Percentiles rank a stretch among this genome's conserved stretches.
Evolutionary conservation across 2,888 invertebrate genomes (phyloP).

Genomic region (Hymenopus coronatus): DNA sequence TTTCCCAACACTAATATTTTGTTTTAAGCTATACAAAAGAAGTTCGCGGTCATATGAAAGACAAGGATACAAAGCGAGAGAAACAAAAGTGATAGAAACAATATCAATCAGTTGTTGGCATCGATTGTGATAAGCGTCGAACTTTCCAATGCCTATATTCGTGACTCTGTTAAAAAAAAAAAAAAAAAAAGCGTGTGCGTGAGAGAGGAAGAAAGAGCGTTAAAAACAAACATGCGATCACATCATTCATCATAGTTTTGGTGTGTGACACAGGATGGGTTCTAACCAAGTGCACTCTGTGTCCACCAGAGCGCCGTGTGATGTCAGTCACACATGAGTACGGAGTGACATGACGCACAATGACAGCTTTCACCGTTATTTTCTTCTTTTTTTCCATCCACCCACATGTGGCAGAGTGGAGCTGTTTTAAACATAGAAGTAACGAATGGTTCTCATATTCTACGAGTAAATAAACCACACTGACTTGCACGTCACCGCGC

Average conservation of each 20-base stretch:
- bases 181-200: neutral
- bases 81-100: neutral
- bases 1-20: no score
- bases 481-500: neutral
- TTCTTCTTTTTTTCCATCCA: neutral
- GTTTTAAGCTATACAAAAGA: no score
- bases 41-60: no score
- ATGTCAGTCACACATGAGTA: conserved; percentile 10
- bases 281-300: neutral
- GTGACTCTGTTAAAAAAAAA: neutral
- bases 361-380: neutral
- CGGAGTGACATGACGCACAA: conserved; percentile 3
- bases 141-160: neutral
- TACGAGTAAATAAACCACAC: neutral
- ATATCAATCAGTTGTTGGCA: neutral
- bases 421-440: neutral
- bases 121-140: neutral
- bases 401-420: neutral
- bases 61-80: no score
- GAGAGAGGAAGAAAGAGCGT: neutral
- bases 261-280: neutral
- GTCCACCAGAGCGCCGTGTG: neutral
- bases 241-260: conserved; percentile 20
- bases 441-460: neutral
- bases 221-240: neutral